Evolutionary conservation across 64 coral and sea anemone genomes (phyloP).

Genomic region (Orbicella faveolata): DNA sequence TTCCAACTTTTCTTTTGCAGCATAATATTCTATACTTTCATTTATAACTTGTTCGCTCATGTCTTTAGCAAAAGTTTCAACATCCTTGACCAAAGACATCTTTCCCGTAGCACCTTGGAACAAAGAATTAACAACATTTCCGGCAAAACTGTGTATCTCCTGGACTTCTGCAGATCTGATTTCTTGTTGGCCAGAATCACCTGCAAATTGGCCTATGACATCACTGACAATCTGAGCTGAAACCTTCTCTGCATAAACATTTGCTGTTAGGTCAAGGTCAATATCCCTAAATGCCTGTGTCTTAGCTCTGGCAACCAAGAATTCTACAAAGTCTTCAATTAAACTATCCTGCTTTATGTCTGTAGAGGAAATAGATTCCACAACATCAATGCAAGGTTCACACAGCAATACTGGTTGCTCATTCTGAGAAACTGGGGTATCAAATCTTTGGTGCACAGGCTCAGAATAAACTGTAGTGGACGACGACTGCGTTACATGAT

Average conservation of each 20-base stretch:
- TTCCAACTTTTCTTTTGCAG: slow-evolving; percentile 7
- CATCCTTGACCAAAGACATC: not conserved
- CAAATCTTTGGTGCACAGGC: not conserved
- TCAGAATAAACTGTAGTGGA: not conserved
- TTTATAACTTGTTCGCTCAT: slow-evolving; percentile 41
- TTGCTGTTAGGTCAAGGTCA: slow-evolving; percentile 1
- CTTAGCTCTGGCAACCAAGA: slow-evolving; percentile 2
- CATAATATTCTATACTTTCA: not conserved
- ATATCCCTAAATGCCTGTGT: not conserved
- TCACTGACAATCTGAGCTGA: slow-evolving; percentile 39
- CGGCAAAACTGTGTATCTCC: slow-evolving; percentile 58
- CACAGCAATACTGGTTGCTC: not conserved
- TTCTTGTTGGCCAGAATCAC: slow-evolving; percentile 26
- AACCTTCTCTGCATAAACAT: slow-evolving; percentile 21
- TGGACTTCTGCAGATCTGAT: not conserved
- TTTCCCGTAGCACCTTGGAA: slow-evolving; percentile 37
- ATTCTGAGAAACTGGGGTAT: not conserved
- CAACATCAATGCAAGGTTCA: not conserved
- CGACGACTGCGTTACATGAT: not conserved
- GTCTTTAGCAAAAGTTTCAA: slow-evolving; percentile 45
- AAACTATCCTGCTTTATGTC: not conserved
- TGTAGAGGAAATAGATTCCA: slow-evolving; percentile 1
- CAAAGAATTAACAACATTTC: slow-evolving; percentile 45
- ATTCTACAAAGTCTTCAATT: not conserved
- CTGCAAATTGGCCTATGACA: slow-evolving; percentile 31